These are phyloP conservation scores for Dasyornis broadbenti DNA, from an alignment of 2,113 vertebrate genomes.

Conservation along the genomic window DNA sequence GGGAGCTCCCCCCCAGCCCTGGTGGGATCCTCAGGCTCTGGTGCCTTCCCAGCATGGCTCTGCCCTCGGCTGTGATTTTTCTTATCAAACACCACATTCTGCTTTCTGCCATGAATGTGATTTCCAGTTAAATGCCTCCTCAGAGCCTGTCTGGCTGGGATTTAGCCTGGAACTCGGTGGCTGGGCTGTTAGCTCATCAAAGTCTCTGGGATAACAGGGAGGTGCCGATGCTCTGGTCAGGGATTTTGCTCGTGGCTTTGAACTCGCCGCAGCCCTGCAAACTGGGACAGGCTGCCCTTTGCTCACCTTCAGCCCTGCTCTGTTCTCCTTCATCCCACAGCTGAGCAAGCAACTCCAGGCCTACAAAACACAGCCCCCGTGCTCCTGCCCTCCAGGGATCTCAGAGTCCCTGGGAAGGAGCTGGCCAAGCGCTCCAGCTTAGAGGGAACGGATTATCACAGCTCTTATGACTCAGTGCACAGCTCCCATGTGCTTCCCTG, in stretches of 20 bases:
- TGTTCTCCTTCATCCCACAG: not conserved
- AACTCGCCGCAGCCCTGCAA: not conserved
- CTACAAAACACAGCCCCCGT: not conserved
- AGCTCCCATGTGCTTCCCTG: not conserved
- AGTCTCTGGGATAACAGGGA: not conserved
- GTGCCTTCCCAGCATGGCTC: not conserved
- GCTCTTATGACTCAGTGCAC: not conserved
- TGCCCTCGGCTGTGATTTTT: not conserved
- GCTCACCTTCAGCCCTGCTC: not conserved
- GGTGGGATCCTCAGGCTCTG: not conserved
- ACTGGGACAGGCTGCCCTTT: not conserved
- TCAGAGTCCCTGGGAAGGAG: not conserved
- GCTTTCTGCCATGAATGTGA: not conserved
- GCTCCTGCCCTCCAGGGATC: not conserved
- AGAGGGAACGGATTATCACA: not conserved
- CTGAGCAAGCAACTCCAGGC: not conserved
- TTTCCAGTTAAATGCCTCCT: not conserved
- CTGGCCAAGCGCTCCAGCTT: not conserved
- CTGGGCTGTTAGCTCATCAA: not conserved
- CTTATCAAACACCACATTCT: not conserved
- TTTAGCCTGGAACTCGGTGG: not conserved
- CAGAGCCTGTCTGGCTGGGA: not conserved
- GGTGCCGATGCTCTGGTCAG: not conserved
- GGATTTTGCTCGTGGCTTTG: not conserved
- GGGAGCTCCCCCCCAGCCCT: rapidly evolving